Conservation (phyloP, 2,888 invertebrate genomes). For the Agrochola macilenta region DNA sequence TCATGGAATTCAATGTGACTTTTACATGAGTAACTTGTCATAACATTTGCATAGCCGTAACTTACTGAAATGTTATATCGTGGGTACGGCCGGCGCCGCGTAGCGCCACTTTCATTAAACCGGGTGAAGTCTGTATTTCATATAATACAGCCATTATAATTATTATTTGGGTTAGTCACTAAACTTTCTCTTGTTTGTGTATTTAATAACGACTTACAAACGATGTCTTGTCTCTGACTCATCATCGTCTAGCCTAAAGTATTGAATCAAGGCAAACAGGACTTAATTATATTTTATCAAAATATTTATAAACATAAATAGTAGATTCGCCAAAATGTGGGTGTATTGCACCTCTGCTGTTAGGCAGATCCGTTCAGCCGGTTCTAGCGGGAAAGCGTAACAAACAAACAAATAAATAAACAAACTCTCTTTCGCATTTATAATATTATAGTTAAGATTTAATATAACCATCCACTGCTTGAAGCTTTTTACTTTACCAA, state of each 20-base stretch:
- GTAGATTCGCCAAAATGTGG: too few species aligned
- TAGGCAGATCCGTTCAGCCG: too few species aligned
- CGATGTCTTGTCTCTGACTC: constrained; percentile 50
- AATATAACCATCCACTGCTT: too few species aligned
- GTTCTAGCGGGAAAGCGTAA: too few species aligned
- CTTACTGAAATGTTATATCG: constrained; percentile 37
- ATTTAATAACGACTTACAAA: constrained; percentile 49
- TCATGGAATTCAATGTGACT: constrained; percentile 2
- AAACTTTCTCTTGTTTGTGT: constrained; percentile 61
- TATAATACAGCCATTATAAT: constrained; percentile 42
- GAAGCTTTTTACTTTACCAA: too few species aligned
- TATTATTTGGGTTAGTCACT: constrained; percentile 57
- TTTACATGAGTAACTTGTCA: constrained; percentile 21
- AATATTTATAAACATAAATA: background rate
- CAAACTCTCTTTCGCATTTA: too few species aligned
- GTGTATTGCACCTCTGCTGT: too few species aligned
- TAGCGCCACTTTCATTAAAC: constrained; percentile 40
- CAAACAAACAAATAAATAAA: too few species aligned
- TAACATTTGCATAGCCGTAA: constrained; percentile 24
- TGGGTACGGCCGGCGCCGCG: constrained; percentile 10
- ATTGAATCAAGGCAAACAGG: constrained; percentile 30
- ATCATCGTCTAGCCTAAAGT: constrained; percentile 37
- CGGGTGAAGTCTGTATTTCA: constrained; percentile 33
- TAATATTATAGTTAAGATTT: too few species aligned
- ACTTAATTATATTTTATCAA: constrained; percentile 11